These are phyloP conservation scores for Poeciliopsis gracilis DNA, from an alignment of 2,797 vertebrate genomes.

Conservation along the genomic window DNA sequence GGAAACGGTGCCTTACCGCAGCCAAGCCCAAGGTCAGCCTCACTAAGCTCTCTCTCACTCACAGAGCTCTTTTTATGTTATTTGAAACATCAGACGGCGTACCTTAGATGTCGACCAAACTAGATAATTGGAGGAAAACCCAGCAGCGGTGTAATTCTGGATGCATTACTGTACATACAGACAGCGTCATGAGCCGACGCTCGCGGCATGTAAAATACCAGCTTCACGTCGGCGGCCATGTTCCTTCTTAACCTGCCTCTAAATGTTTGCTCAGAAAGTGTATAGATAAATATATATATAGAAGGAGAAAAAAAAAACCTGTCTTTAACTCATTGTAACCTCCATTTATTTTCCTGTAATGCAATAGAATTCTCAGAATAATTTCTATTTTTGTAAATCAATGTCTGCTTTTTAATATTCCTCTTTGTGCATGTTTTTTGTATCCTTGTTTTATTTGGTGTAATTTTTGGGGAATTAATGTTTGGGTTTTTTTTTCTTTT, in stretches of 20 bases:
- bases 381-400: slow-evolving; percentile 75
- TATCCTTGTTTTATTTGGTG: slow-evolving; percentile 26
- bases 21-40: slow-evolving; percentile 44
- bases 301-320: neutral
- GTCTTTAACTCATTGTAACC: slow-evolving; percentile 3
- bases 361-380: slow-evolving; percentile 55
- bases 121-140: slow-evolving; percentile 15
- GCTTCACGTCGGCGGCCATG: slow-evolving; percentile 26
- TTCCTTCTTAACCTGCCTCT: slow-evolving; percentile 37
- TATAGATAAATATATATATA: slow-evolving; percentile 37
- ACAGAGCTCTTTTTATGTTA: slow-evolving; percentile 5
- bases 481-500: slow-evolving; percentile 5
- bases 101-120: slow-evolving; percentile 55
- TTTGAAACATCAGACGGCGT: slow-evolving; percentile 25
- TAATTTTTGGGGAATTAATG: slow-evolving; percentile 24
- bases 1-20: slow-evolving; percentile 71
- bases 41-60: neutral
- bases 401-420: slow-evolving; percentile 38
- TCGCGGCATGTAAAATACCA: slow-evolving; percentile 33
- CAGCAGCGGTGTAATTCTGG: slow-evolving; percentile 24
- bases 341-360: slow-evolving; percentile 52
- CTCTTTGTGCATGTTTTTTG: slow-evolving; percentile 47
- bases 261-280: slow-evolving; percentile 8
- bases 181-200: slow-evolving; percentile 23
- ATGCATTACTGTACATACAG: slow-evolving; percentile 47